Evolutionary conservation across 2,888 invertebrate species (phyloP).

Genomic region (Hypolimnas misippus): DNA sequence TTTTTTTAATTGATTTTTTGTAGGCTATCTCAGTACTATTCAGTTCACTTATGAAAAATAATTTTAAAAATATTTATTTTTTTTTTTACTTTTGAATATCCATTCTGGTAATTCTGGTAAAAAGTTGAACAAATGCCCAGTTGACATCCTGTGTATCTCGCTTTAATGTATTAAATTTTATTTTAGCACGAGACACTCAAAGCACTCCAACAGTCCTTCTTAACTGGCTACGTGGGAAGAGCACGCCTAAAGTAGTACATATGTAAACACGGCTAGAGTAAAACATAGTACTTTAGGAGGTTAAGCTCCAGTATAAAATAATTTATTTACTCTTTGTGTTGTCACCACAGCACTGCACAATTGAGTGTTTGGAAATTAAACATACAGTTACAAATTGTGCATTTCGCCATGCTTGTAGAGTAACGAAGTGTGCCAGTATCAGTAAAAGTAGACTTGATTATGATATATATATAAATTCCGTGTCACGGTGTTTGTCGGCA

Average conservation of each 20-base stretch:
- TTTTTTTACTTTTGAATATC: no score
- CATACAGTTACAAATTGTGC: slow-evolving; percentile 35
- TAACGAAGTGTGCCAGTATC: slow-evolving; percentile 17
- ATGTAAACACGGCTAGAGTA: slow-evolving; percentile 63
- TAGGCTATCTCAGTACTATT: no score
- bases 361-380: slow-evolving; percentile 31
- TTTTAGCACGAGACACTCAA: slow-evolving; percentile 90
- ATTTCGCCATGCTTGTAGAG: slow-evolving; percentile 29
- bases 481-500: no score
- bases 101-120: no score
- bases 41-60: no score
- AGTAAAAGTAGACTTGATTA: no score
- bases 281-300: slow-evolving; percentile 15
- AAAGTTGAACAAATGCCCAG: no score
- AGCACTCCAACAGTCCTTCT: slow-evolving; percentile 91
- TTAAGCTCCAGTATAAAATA: slow-evolving; percentile 15
- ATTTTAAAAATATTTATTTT: no score
- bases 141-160: no score
- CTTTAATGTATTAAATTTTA: no score
- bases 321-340: slow-evolving; percentile 10
- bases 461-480: background rate
- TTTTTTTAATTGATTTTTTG: no score
- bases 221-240: slow-evolving; percentile 92
- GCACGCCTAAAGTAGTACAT: slow-evolving; percentile 86
- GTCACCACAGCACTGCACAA: slow-evolving; percentile 33